Base-by-base conservation (phyloP, 2,113 vertebrate genomes). In the Puntigrus tetrazona region DNA sequence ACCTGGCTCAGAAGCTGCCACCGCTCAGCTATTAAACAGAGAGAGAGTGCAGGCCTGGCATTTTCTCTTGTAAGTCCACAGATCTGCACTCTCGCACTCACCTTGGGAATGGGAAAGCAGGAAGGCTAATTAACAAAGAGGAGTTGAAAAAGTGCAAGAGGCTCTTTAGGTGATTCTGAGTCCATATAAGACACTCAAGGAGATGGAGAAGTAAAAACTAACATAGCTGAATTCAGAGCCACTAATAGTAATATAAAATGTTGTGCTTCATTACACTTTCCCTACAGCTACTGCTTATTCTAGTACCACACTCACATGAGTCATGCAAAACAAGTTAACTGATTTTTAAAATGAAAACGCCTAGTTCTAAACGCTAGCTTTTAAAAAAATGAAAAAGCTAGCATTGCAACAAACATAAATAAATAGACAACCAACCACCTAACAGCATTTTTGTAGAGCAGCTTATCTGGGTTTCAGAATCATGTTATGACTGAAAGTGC, bases 61-160 rank as follows among this genome's bases (percentile, higher is more conserved):
- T 94, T 94, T 92, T 92, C 91, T 91, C 90, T 92, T 88, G 90
- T 87, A n/a, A n/a, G n/a, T n/a, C n/a, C 90, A 92, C 91, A 92
- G 92, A 93, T 93, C 90, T 92, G 74, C 47, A n/a, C n/a, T n/a
- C 88, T 92, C 78, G 89, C 89, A 84, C 92, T 94, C 92, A 94
- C 92, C 92, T 94, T 93, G 92, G 93, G 91, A 73, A 92, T 92
- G 90, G n/a, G 90, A 91, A 93, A 90, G 93, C 91, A 92, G 89
- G 88, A 89, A 90, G 89, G 91, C 92, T 94, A 92, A 93, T 92
- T 91, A 92, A 91, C 92, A 91, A 90, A 90, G 88, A 89, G 73
- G 89, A 91, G 89, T 90, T 92, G 91, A 93, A 93, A 93, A 89
- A 86, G 80, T 91, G 84, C 90, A 88, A 88, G 89, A 81, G 36